Evolutionary conservation across 2,113 vertebrate species (phyloP).

Genomic region (Baryphthengus martii): DNA sequence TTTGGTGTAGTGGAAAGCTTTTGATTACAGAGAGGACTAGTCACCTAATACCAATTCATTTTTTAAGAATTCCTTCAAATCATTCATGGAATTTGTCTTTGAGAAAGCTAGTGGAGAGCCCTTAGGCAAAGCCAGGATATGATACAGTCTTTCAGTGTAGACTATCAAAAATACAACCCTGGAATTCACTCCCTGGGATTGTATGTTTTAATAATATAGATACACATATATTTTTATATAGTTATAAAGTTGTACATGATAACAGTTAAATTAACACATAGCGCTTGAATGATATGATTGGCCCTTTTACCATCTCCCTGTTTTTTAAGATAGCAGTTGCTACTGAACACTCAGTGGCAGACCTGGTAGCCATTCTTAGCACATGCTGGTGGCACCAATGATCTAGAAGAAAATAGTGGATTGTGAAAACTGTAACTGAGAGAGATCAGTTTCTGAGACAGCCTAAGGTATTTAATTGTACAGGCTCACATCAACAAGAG

Average conservation of each 20-base stretch:
- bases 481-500: not conserved
- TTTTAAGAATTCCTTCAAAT: not conserved
- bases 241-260: not conserved
- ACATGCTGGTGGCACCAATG: not conserved
- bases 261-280: not conserved
- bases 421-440: not conserved
- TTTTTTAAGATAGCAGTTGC: not conserved
- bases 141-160: not conserved
- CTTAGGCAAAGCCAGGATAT: not conserved
- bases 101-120: not conserved
- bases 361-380: not conserved
- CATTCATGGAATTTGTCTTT: not conserved
- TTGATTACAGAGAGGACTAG: not conserved
- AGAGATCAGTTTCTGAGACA: not conserved
- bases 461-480: not conserved
- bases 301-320: not conserved
- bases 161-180: not conserved
- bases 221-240: too few relatives aligned
- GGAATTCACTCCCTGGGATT: not conserved
- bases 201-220: not conserved
- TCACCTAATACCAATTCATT: not conserved
- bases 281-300: not conserved
- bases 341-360: not conserved
- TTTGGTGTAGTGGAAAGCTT: not conserved
- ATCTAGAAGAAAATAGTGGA: not conserved